A percentile compares a stretch with the other conserved stretches of the same genome.
These are phyloP conservation scores for Pristis pectinata DNA, from an alignment of 2,797 vertebrate species.

Conservation along the genomic window DNA sequence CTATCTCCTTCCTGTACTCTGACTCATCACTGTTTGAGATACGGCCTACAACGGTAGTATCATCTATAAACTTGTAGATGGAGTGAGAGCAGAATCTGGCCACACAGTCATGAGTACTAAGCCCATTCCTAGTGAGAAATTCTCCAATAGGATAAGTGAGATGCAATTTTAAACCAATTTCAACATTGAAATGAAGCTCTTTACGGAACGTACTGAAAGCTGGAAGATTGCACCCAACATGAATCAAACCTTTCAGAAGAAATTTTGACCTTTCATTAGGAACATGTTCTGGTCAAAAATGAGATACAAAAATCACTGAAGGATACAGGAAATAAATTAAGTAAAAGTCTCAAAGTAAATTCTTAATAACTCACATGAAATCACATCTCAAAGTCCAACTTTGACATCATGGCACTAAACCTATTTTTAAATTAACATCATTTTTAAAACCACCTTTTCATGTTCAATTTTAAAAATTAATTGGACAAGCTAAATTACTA, in stretches of 20 bases:
- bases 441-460: neutral
- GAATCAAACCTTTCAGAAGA: neutral
- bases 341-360: too few species aligned
- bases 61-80: too few species aligned
- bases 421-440: neutral
- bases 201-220: neutral
- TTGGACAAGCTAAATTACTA: neutral
- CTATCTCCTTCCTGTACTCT: too few species aligned
- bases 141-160: neutral
- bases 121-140: neutral
- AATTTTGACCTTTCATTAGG: neutral
- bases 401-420: neutral
- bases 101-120: too few species aligned
- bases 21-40: too few species aligned
- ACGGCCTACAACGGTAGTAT: too few species aligned
- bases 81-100: too few species aligned
- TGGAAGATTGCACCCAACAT: neutral
- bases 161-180: neutral
- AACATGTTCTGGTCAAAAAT: too few species aligned
- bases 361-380: neutral
- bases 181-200: neutral
- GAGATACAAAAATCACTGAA: too few species aligned
- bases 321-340: too few species aligned
- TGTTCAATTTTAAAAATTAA: conserved; percentile 2
- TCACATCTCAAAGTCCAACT: neutral